These are phyloP conservation scores for Larimichthys polyactis DNA, from an alignment of 2,113 vertebrate genomes.

Conservation along the genomic window DNA sequence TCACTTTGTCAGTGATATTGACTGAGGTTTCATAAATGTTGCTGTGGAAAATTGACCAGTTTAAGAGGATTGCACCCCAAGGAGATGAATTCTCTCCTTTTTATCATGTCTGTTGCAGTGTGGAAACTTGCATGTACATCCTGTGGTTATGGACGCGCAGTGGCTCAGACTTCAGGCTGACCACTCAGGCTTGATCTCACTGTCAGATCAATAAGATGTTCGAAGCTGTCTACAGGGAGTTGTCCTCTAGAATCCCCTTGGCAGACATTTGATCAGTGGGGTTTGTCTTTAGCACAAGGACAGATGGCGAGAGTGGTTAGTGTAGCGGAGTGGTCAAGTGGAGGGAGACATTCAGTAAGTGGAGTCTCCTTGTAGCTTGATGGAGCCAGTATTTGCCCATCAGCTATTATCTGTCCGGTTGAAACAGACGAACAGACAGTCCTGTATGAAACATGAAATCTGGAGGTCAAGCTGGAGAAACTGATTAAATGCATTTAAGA, in stretches of 20 bases:
- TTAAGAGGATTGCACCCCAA: conserved; percentile 47
- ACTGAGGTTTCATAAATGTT: conserved; percentile 53
- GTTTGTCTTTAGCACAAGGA: conserved; percentile 40
- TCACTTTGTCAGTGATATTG: conserved; percentile 54
- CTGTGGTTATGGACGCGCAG: neutral
- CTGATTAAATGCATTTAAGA: neutral
- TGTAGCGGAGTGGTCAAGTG: conserved; percentile 19
- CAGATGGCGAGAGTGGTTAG: conserved; percentile 20
- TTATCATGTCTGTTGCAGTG: conserved; percentile 22
- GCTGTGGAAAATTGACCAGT: conserved; percentile 48
- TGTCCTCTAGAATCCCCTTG: conserved; percentile 47
- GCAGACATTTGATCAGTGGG: conserved; percentile 39
- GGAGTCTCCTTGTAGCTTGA: neutral
- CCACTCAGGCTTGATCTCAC: conserved; percentile 43
- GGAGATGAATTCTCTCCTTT: conserved; percentile 36
- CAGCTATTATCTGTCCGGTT: neutral
- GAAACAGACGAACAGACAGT: neutral
- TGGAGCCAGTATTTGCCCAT: neutral
- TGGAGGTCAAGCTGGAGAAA: neutral
- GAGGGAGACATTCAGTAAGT: conserved; percentile 20
- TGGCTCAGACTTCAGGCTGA: conserved; percentile 36
- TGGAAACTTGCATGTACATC: conserved; percentile 19
- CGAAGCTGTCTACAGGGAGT: conserved; percentile 41
- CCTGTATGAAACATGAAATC: neutral
- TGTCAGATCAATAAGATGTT: conserved; percentile 56